These are phyloP conservation scores for Callopanchax toddi DNA, from an alignment of 2,113 vertebrate species.

Conservation along the genomic window DNA sequence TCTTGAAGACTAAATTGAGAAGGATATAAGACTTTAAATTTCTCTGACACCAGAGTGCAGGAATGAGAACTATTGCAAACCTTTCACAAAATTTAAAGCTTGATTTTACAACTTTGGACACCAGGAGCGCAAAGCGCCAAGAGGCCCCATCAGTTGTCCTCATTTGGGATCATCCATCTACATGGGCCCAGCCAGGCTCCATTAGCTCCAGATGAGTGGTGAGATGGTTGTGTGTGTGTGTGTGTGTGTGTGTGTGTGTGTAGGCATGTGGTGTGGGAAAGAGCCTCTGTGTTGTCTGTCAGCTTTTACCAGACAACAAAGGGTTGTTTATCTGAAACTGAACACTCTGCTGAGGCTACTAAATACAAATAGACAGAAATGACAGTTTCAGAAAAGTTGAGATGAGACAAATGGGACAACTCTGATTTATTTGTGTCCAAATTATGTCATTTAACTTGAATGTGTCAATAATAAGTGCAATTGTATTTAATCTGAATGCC, in stretches of 20 bases:
- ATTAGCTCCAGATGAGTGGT: slow-evolving; percentile 78
- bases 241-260: slow-evolving; percentile 74
- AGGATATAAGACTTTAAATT: too few relatives aligned
- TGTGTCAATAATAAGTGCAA: too few relatives aligned
- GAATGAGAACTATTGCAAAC: too few relatives aligned
- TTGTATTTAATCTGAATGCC: too few relatives aligned
- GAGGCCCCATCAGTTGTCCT: slow-evolving; percentile 68
- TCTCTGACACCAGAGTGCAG: too few relatives aligned
- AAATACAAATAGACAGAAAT: slow-evolving; percentile 51
- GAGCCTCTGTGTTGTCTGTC: slow-evolving; percentile 44
- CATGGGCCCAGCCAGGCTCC: slow-evolving; percentile 60
- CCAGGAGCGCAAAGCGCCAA: slow-evolving; percentile 60
- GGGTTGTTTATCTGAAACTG: slow-evolving; percentile 41
- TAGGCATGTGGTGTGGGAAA: slow-evolving; percentile 66
- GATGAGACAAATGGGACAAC: slow-evolving; percentile 16
- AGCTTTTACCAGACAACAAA: slow-evolving; percentile 61
- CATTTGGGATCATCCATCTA: slow-evolving; percentile 74
- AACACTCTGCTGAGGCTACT: slow-evolving; percentile 40
- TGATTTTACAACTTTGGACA: too few relatives aligned
- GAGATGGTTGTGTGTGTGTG: slow-evolving; percentile 78
- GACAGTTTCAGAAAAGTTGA: slow-evolving; percentile 3
- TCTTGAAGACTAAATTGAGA: too few relatives aligned
- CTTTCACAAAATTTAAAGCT: too few relatives aligned
- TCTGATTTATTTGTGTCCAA: not conserved
- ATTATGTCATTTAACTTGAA: not conserved